A percentile compares a stretch with the other conserved stretches of the same genome.
Evolutionary conservation across 1,140 invertebrate genomes (phyloP).

Genomic region (Chironomus striatipennis): DNA sequence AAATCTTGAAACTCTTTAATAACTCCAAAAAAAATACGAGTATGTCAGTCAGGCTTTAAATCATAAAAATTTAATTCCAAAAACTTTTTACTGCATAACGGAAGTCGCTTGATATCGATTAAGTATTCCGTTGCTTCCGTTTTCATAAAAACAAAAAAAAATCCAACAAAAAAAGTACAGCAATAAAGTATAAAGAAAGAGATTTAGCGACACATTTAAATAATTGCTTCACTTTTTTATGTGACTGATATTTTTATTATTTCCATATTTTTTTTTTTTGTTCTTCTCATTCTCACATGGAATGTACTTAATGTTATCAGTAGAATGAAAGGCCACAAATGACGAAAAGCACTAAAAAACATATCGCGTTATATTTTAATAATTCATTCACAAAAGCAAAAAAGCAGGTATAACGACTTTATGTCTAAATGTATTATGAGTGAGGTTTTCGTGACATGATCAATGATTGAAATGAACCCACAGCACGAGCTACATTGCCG

Average conservation of each 20-base stretch:
- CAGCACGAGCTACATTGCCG: neutral
- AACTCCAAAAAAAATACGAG: too few species aligned
- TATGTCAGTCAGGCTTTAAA: too few species aligned
- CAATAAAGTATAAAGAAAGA: neutral
- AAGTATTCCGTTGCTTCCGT: too few species aligned
- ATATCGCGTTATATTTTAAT: constrained; percentile 10
- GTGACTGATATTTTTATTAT: too few species aligned
- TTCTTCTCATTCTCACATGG: neutral
- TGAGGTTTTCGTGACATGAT: constrained; percentile 1
- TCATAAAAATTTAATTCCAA: too few species aligned
- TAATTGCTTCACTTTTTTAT: neutral
- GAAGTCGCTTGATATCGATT: too few species aligned
- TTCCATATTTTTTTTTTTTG: neutral
- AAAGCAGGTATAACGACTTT: neutral
- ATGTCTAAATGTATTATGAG: neutral
- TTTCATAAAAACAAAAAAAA: neutral
- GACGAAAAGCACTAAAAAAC: neutral
- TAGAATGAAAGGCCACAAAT: neutral
- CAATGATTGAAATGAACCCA: constrained; percentile 19
- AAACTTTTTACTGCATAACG: too few species aligned
- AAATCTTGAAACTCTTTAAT: too few species aligned
- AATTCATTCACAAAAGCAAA: neutral
- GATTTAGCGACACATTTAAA: constrained; percentile 9
- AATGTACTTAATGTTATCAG: neutral
- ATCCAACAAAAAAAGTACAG: neutral